Evolutionary conservation across 2,888 invertebrate genomes (phyloP).

Genomic region (Amblyjoppa fuscipennis): DNA sequence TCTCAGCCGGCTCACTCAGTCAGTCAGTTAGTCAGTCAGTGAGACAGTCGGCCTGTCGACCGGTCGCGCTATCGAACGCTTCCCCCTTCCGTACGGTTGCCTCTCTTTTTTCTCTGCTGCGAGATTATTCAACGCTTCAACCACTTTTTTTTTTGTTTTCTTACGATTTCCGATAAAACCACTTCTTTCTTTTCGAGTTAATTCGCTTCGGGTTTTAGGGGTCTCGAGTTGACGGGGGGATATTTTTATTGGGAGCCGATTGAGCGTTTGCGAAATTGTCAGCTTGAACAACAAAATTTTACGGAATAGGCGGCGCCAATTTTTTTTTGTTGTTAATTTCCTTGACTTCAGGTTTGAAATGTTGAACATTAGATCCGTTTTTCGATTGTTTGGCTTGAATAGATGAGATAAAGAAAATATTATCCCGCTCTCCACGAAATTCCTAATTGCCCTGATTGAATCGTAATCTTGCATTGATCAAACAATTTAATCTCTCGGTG

Average conservation of each 20-base stretch:
- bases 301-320: not conserved
- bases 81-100: slow-evolving; percentile 55
- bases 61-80: slow-evolving; percentile 64
- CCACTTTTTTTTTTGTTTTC: no score
- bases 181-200: no score
- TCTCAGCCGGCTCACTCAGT: slow-evolving; percentile 76
- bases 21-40: slow-evolving; percentile 73
- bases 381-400: no score
- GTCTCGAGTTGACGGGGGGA: not conserved
- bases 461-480: not conserved
- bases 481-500: slow-evolving; percentile 3
- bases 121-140: not conserved
- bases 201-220: no score
- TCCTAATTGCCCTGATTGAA: not conserved
- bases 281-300: not conserved
- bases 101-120: not conserved
- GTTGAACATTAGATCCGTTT: not conserved
- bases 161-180: no score
- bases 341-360: not conserved
- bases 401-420: no score
- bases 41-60: slow-evolving; percentile 67
- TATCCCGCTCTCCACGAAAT: no score
- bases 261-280: not conserved
- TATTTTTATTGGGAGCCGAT: not conserved
- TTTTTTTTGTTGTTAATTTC: not conserved